Base-by-base conservation (phyloP, 2,113 vertebrate species). In the Aegotheles bennettii region DNA sequence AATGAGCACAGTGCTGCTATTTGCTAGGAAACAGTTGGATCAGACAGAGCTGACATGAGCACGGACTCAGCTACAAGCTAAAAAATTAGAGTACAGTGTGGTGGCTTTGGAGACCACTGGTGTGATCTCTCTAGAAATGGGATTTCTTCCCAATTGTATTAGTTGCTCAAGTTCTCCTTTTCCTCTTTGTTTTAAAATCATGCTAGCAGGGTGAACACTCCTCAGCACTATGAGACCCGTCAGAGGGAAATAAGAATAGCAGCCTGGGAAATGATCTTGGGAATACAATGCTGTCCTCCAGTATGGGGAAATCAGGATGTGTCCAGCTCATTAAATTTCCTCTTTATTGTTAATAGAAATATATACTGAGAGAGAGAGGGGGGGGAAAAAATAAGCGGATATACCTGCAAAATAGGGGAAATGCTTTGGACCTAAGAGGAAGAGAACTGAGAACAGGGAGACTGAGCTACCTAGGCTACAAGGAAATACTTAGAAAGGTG, bases 351-450 rank as follows among this genome's bases (percentile, higher is more conserved):
- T 91, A 38, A 74, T 53, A 47, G 54, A 69, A 79, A 35, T 24
- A 33, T 7, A 1, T 3, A 7, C 0, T 61, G 7, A 50, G 9
- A 56, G 31, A 57, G 19, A 83, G 33, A 24, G 16, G 33, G 6
- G 2, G 7, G n/a, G n/a, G n/a, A 15, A 43, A 57, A 78, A 18
- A 24, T 12, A 61, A 40, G 83, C 6, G 23, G 59, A 35, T 71
- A 29, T 28, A 80, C 43, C 24, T 53, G 10, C 18, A 53, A 53
- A 80, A 48, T 15, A 10, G 10, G 31, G 74, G 50, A 88, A 92
- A 36, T 69, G 33, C 40, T n/a, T 81, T 43, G 59, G 31, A 13
- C 13, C 40, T 53, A n/a, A 21, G 83, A 76, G 78, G 48, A 68
- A 70, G 42, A 76, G 57, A 80, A 43, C 31, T 0, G 31, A 33